Evolutionary conservation across 2,888 invertebrate genomes (phyloP).

Genomic region (Dynastes maya): DNA sequence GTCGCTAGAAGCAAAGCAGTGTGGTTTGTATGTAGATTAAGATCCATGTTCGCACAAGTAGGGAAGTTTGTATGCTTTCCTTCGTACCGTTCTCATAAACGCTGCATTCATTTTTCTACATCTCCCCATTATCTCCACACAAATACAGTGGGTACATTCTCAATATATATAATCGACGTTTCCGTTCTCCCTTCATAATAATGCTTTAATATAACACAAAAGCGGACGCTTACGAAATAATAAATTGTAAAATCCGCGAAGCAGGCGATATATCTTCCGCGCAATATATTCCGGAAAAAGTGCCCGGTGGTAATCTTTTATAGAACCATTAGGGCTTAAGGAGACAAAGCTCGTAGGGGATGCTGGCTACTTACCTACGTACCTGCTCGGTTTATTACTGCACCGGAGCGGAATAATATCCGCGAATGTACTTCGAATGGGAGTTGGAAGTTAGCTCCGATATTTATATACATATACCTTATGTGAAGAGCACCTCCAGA

Average conservation of each 20-base stretch:
- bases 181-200: constrained; percentile 19
- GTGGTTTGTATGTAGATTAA: not conserved
- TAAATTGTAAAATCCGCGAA: constrained; percentile 17
- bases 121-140: not conserved
- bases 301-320: constrained; percentile 29
- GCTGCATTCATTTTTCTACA: not conserved
- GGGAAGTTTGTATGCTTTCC: not conserved
- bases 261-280: constrained; percentile 35
- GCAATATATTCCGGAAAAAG: constrained; percentile 39
- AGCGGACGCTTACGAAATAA: constrained; percentile 9
- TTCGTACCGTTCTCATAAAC: not conserved
- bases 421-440: constrained; percentile 27
- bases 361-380: not conserved
- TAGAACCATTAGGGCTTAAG: constrained; percentile 41
- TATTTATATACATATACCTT: not conserved
- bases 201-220: constrained; percentile 19
- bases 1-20: not conserved
- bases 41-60: not conserved
- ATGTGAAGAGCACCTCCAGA: not conserved
- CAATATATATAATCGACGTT: constrained; percentile 7
- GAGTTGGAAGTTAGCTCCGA: not conserved
- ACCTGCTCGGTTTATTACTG: not conserved
- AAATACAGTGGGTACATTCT: not conserved
- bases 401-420: constrained; percentile 22
- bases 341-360: constrained; percentile 11